These are phyloP conservation scores for Chanos chanos DNA, from an alignment of 2,797 vertebrate genomes.

Conservation along the genomic window DNA sequence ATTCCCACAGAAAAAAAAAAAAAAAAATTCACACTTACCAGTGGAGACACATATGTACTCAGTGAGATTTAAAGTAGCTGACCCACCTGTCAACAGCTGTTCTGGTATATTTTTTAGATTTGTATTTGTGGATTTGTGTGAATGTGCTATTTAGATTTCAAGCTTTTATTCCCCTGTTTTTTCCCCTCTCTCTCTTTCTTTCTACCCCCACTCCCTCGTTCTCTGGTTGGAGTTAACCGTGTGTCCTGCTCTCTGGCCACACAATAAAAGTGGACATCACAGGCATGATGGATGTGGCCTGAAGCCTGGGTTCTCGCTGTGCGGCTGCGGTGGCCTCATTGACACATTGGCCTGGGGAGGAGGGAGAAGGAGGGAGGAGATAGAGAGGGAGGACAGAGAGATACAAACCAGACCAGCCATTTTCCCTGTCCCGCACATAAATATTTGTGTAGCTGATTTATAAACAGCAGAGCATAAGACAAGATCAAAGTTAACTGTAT, in stretches of 20 bases:
- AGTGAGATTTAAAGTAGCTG: background rate
- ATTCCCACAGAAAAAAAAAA: background rate
- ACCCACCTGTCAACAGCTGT: background rate
- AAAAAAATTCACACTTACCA: background rate
- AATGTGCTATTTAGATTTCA: background rate
- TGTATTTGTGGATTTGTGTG: background rate
- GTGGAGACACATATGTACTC: conserved; percentile 9
- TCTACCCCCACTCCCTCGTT: background rate
- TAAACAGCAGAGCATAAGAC: conserved; percentile 69
- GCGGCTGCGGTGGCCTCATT: conserved; percentile 65
- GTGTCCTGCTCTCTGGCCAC: conserved; percentile 42
- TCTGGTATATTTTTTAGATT: too few relatives aligned
- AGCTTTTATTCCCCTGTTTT: background rate
- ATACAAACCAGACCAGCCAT: conserved; percentile 76
- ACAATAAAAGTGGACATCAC: conserved; percentile 58
- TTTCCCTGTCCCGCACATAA: conserved; percentile 72
- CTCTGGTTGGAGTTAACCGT: conserved; percentile 27
- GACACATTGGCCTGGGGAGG: conserved; percentile 54
- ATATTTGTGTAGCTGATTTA: conserved; percentile 81
- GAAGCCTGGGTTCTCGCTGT: conserved; percentile 54
- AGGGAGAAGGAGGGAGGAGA: conserved; percentile 36
- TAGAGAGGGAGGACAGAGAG: conserved; percentile 42
- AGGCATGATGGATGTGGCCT: conserved; percentile 71
- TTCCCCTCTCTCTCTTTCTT: background rate
- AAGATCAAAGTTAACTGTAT: conserved; percentile 73